Percentiles rank a stretch among this genome's conserved stretches.
Conservation (phyloP, 2,113 vertebrate genomes). For the Podarcis cretensis region DNA sequence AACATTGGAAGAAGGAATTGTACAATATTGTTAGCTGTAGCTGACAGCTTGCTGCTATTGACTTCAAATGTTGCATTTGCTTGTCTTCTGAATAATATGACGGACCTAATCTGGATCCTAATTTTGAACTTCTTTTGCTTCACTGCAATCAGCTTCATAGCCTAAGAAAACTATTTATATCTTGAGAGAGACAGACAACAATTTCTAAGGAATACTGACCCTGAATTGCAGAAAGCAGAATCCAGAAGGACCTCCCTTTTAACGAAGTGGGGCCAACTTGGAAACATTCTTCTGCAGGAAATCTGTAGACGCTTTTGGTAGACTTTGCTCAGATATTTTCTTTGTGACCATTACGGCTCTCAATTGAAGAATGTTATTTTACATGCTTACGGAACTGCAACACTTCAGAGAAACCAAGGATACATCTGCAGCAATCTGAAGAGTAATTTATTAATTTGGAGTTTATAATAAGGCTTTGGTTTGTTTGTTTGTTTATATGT, state of each 20-base stretch:
- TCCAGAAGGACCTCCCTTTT: conserved; percentile 21
- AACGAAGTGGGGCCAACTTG: conserved; percentile 35
- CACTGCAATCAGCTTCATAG: background rate
- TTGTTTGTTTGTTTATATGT: conserved; percentile 48
- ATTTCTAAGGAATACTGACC: conserved; percentile 26
- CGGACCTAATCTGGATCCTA: conserved; percentile 21
- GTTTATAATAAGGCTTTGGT: conserved; percentile 39
- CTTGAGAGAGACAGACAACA: background rate
- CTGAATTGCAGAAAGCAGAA: background rate
- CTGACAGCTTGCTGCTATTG: conserved; percentile 66
- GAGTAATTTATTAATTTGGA: conserved; percentile 79
- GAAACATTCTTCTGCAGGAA: conserved; percentile 58
- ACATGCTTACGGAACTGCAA: conserved; percentile 49
- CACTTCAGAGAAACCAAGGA: conserved; percentile 66
- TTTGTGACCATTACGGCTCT: conserved; percentile 35
- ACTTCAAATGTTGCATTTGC: conserved; percentile 28
- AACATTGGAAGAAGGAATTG: conserved; percentile 32
- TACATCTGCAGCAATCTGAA: conserved; percentile 65
- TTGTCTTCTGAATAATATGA: background rate
- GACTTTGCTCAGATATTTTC: conserved; percentile 66
- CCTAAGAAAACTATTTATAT: conserved; percentile 28
- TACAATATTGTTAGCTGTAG: conserved; percentile 44
- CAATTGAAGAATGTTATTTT: conserved; percentile 64
- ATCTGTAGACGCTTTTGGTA: conserved; percentile 30
- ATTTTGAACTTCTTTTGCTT: conserved; percentile 37